Base-by-base conservation (phyloP, 1,140 invertebrate species). In the Papilio machaon region DNA sequence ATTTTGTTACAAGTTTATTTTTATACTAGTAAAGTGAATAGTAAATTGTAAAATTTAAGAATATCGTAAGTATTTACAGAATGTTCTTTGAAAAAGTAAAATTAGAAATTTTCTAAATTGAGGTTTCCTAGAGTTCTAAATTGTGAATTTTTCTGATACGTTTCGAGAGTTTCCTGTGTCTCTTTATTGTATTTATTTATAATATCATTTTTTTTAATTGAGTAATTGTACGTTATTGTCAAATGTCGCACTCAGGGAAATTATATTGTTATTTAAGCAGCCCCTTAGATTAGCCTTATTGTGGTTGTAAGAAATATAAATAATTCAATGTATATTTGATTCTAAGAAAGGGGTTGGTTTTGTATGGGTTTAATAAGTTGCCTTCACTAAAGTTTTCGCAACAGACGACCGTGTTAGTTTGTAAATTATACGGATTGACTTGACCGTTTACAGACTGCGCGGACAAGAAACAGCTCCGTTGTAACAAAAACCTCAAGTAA, bases 401-500 rank as follows among this genome's bases (percentile, higher is more conserved):
- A 75, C 73, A 49, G 43, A 46, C 43, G 73, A 17, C 11, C 38
- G n/a, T 75, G 73, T 47, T 17, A 52, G 73, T 75, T 75, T 49
- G 43, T 75, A 47, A 75, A 49, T 46, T 75, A 75, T 75, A 47
- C 38, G 73, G n/a, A 52, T 75, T 19, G 43, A 75, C 23, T 64
- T 30, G 60, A 64, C 60, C 60, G 60, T 64, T 30, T 23, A 64
- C 60, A 75, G 10, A n/a, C 43, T 75, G 73, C 17, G 38, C 46
- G 73, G 38, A 75, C 46, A 75, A 47, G 73, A 75, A 75, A 75
- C 46, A 75, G 73, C n/a, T 64, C 46, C 73, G 35, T 17, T 47
- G 73, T 49, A 75, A 75, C 73, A 75, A 75, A 47, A 75, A 75
- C 73, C n/a, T 23, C 38, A 49, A 47, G 73, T 47, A 47, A 47